These are phyloP conservation scores for Chrysogorgia sp. DNA, from an alignment of 92 coral and sea anemone species.

Conservation along the genomic window DNA sequence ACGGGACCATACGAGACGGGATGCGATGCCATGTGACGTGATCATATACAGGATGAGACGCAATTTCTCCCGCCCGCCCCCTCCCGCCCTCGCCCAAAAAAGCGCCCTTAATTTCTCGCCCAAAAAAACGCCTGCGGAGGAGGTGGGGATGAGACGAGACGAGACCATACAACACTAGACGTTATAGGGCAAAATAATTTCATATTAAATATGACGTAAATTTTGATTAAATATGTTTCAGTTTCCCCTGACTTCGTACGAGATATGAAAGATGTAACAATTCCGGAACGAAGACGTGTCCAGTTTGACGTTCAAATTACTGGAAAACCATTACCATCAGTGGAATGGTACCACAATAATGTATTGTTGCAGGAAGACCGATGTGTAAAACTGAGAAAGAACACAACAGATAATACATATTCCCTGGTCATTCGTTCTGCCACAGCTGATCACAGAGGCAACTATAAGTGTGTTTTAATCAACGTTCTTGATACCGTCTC, in stretches of 20 bases:
- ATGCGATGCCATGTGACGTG: too few relatives aligned
- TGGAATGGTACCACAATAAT: constrained; percentile 84
- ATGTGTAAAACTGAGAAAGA: constrained; percentile 8
- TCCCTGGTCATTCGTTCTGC: constrained; percentile 17
- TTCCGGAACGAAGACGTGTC: constrained; percentile 60
- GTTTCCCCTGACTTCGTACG: constrained; percentile 42
- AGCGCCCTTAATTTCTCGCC: too few relatives aligned
- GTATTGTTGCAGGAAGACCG: constrained; percentile 47
- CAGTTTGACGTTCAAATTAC: constrained; percentile 87
- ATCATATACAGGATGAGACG: neutral
- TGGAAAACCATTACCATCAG: constrained; percentile 81
- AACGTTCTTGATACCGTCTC: constrained; percentile 21
- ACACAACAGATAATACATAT: constrained; percentile 4
- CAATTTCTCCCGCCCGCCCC: too few relatives aligned
- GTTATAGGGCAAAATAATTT: neutral
- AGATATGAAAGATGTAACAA: constrained; percentile 25
- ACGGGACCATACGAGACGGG: too few relatives aligned
- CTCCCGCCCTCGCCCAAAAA: too few relatives aligned
- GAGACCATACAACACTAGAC: too few relatives aligned
- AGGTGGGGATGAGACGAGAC: too few relatives aligned
- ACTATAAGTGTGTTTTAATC: constrained; percentile 31
- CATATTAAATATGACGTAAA: neutral
- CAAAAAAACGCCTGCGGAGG: too few relatives aligned
- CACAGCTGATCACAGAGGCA: constrained; percentile 8
- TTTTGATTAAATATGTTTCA: neutral